Conservation (phyloP, 2,113 vertebrate genomes). For the Ammodytes dubius region DNA sequence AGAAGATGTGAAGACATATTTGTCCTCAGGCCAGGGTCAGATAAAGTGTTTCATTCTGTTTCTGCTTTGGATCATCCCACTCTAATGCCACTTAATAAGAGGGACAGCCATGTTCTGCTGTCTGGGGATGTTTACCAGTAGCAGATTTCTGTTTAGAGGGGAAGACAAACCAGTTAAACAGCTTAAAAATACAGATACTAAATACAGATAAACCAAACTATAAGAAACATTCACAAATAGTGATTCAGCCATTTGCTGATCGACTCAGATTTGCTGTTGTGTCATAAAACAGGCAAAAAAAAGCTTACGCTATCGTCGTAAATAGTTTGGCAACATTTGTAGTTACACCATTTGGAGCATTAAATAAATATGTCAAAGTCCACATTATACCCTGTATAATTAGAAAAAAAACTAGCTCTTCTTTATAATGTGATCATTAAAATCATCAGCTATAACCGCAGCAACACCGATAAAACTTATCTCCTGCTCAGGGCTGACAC, state of each 20-base stretch:
- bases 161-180: neutral
- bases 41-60: slow-evolving; percentile 12
- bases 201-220: neutral
- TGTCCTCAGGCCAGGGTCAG: slow-evolving; percentile 2
- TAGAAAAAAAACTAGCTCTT: neutral
- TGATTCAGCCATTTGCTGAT: neutral
- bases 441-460: slow-evolving; percentile 11
- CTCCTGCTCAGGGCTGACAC: slow-evolving; percentile 27
- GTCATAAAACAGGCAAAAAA: neutral
- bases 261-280: slow-evolving; percentile 9
- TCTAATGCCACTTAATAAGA: slow-evolving; percentile 3
- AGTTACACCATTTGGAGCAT: slow-evolving; percentile 1
- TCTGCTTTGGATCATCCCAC: neutral
- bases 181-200: neutral
- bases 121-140: neutral
- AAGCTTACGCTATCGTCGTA: neutral
- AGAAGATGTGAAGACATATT: slow-evolving; percentile 28
- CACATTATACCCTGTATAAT: slow-evolving; percentile 4
- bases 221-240: neutral
- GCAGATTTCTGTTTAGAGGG: neutral
- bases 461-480: slow-evolving; percentile 22
- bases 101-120: neutral
- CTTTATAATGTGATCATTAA: slow-evolving; percentile 37
- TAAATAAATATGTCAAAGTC: slow-evolving; percentile 16
- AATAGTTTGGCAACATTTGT: neutral